Conservation (phyloP, 2,797 vertebrate species). For the Eidolon dupreanum region DNA sequence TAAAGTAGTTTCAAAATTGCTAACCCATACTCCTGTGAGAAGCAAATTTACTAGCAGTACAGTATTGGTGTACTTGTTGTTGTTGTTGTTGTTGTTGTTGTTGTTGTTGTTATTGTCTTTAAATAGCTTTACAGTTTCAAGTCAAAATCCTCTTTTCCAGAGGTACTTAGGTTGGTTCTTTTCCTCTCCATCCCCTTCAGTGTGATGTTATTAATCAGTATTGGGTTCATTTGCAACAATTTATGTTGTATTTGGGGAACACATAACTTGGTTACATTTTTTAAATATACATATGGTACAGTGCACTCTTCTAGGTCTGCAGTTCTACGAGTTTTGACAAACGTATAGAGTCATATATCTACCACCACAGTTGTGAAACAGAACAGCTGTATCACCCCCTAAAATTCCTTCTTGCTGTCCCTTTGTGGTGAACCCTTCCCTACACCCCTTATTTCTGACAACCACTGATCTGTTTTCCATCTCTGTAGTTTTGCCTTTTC, state of each 20-base stretch:
- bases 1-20: neutral
- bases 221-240: neutral
- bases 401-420: neutral
- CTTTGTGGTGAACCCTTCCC: neutral
- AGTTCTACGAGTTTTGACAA: neutral
- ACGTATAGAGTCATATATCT: neutral
- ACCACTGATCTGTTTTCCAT: neutral
- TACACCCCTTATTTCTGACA: neutral
- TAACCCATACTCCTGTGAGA: neutral
- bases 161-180: neutral
- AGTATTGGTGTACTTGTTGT: neutral
- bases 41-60: neutral
- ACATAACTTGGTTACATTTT: neutral
- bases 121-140: neutral
- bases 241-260: neutral
- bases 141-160: neutral
- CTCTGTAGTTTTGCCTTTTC: neutral
- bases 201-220: neutral
- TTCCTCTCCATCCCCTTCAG: neutral
- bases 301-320: neutral
- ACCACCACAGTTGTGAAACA: neutral
- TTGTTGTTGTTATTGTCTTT: neutral
- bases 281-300: neutral
- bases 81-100: neutral
- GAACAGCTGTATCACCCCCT: neutral